phyloP scores from a whole-genome alignment of 1,140 invertebrate genomes.

The Gryllus bimaculatus region DNA sequence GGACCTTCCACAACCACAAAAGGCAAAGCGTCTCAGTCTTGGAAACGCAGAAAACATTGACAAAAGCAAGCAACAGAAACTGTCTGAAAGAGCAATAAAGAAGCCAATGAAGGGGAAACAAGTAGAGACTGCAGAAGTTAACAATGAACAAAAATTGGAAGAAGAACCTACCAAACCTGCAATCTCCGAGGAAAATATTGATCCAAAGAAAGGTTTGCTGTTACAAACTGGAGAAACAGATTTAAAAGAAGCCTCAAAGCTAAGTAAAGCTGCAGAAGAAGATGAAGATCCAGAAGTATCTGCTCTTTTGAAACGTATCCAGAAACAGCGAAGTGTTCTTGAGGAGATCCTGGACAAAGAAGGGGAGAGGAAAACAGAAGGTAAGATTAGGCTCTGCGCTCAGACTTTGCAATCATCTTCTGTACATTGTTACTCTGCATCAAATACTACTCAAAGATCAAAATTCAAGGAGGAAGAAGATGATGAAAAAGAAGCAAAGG shows the following conservation, averaged over 20 bases:
- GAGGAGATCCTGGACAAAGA: slow-evolving; percentile 57
- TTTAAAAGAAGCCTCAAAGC: background rate
- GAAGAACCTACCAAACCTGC: background rate
- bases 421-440: background rate
- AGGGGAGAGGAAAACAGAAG: slow-evolving; percentile 33
- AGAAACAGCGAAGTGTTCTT: slow-evolving; percentile 55
- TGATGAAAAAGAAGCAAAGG: too few relatives aligned
- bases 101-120: too few relatives aligned
- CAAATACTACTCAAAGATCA: background rate
- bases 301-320: slow-evolving; percentile 50
- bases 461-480: background rate
- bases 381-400: background rate
- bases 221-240: background rate
- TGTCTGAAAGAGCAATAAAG: too few relatives aligned
- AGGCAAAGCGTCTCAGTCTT: too few relatives aligned
- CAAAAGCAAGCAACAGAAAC: background rate
- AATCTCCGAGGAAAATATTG: background rate
- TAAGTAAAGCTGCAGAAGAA: slow-evolving; percentile 23
- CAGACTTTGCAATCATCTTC: background rate
- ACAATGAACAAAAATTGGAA: background rate
- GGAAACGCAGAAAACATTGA: too few relatives aligned
- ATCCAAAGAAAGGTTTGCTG: background rate
- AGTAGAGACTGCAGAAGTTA: background rate
- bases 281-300: slow-evolving; percentile 35
- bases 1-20: too few relatives aligned